Base-by-base conservation (phyloP, 2,888 invertebrate species). In the Cephus rjabovi region DNA sequence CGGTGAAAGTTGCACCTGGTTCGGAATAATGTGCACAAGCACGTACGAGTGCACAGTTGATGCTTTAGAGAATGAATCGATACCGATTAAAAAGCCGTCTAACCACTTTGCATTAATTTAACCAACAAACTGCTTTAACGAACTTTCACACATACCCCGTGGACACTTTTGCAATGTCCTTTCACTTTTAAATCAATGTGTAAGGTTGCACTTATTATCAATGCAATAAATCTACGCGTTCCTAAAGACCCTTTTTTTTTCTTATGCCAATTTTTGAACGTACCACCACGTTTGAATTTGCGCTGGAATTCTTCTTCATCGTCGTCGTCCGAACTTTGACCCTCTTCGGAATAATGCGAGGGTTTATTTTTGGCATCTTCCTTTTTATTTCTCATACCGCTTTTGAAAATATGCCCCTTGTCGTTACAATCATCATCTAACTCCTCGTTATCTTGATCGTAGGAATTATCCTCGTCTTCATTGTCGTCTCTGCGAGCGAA, bases 391-490 rank as follows among this genome's bases (percentile, higher is more conserved):
- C 76, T 37, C 70, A 69, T 23, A 12, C 9, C 30, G 9, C 0
- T 23, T 74, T 33, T 35, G 70, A 73, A 34, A 74, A 40, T 75
- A 73, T 79, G 23, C 79, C 73, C 12, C 76, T 79, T 31, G 3
- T 34, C 68, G 69, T 12, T 34, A 30, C 9, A 76, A 31, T 56
- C 35, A 37, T 74, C 71, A 75, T 15, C 23, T n/a, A 35, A 15
- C 33, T 34, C 12, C 31, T 76, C 73, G 33, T 35, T 31, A 12
- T 75, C 73, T 40, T 75, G 69, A 34, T n/a, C 69, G 75, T 78
- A 34, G 73, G 6, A 69, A 71, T 30, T 70, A 33, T 33, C 35
- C 11, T 35, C 33, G 11, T 34, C 15, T 35, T 76, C 68, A 9
- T 37, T 68, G 34, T 40, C 56, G 71, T 79, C 35, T n/a, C 75